Percentiles rank a stretch among this genome's conserved stretches.
These are phyloP conservation scores for Parambassis ranga DNA, from an alignment of 2,797 vertebrate genomes.

Conservation along the genomic window DNA sequence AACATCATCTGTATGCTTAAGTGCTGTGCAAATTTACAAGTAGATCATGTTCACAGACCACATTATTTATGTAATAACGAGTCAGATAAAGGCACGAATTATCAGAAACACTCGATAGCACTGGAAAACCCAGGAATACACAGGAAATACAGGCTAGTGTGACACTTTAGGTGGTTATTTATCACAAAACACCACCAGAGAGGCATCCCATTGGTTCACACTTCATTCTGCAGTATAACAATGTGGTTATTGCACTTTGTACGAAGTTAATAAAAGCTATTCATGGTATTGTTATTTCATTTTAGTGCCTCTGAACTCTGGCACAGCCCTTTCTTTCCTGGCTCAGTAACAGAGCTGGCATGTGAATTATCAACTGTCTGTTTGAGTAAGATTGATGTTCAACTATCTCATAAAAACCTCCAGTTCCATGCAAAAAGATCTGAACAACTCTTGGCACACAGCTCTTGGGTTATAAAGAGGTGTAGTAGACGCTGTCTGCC, in stretches of 20 bases:
- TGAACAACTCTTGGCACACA: background rate
- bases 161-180: no score
- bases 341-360: background rate
- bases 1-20: background rate
- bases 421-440: slow-evolving; percentile 5
- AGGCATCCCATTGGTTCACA: no score
- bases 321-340: background rate
- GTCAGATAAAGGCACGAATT: no score
- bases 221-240: no score
- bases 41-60: background rate
- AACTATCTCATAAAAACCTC: background rate
- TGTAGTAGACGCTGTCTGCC: background rate
- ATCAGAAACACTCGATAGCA: no score
- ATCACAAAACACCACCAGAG: no score
- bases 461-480: background rate
- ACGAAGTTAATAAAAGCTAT: background rate
- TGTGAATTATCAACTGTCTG: background rate
- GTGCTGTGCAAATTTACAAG: background rate
- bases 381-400: background rate
- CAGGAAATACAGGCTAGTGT: no score
- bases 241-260: background rate
- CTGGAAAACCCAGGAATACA: no score
- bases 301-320: background rate
- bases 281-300: background rate
- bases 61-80: no score